phyloP scores from a whole-genome alignment of 2,888 invertebrate species.

The Caenorhabditis angaria region DNA sequence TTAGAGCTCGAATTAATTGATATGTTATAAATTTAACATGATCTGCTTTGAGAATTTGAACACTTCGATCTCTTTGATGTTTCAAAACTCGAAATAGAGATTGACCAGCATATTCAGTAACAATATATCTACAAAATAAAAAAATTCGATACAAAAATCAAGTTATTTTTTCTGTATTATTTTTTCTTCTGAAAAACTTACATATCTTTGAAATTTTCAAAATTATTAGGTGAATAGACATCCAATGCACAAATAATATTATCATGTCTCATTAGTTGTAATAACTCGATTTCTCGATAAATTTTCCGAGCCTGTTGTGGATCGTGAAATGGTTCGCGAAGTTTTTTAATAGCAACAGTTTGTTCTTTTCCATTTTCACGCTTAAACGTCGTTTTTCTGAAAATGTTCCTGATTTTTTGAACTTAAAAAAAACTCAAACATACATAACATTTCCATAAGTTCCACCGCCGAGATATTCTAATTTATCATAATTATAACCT shows the following conservation, averaged over 20 bases:
- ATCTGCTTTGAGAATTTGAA: constrained; percentile 85
- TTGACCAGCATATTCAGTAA: constrained; percentile 67
- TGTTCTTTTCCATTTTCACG: constrained; percentile 48
- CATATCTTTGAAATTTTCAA: constrained; percentile 62
- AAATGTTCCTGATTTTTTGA: constrained; percentile 9
- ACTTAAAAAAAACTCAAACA: constrained; percentile 20
- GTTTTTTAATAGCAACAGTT: constrained; percentile 67
- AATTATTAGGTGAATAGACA: constrained; percentile 64
- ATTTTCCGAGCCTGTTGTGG: constrained; percentile 84
- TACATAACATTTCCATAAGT: constrained; percentile 70
- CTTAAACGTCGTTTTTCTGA: constrained; percentile 43
- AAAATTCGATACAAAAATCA: too few relatives aligned
- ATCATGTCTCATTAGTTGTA: constrained; percentile 99
- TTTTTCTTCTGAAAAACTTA: constrained; percentile 34
- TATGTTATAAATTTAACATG: constrained; percentile 98
- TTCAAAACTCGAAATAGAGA: constrained; percentile 57
- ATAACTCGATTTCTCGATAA: constrained; percentile 90
- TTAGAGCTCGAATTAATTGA: constrained; percentile 93
- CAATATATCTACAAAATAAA: constrained; percentile 68
- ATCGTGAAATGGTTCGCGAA: constrained; percentile 58
- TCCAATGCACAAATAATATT: constrained; percentile 81
- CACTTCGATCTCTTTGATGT: constrained; percentile 27
- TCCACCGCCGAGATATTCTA: constrained; percentile 64
- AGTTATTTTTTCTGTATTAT: not conserved
- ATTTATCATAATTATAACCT: constrained; percentile 43